Percentiles rank a stretch among this genome's conserved stretches.
Evolutionary conservation across 2,797 vertebrate species (phyloP).

Genomic region (Xenentodon cancila): DNA sequence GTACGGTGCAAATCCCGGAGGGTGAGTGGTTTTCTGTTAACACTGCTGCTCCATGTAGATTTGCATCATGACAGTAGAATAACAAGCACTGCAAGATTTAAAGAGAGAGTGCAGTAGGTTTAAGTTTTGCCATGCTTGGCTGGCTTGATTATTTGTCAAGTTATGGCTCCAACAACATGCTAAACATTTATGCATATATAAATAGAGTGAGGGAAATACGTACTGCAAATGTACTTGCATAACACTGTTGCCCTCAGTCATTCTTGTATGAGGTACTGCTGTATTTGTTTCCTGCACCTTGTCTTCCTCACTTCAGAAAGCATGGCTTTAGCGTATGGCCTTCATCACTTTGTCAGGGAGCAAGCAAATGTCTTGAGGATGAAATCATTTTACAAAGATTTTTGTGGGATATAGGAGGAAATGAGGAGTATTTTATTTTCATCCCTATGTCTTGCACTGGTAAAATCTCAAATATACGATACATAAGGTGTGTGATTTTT

Average conservation of each 20-base stretch:
- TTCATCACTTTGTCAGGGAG: slow-evolving; percentile 35
- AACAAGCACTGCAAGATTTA: slow-evolving; percentile 62
- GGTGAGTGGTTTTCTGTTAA: slow-evolving; percentile 50
- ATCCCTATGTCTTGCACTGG: no score
- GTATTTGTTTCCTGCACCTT: slow-evolving; percentile 26
- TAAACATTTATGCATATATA: slow-evolving; percentile 25
- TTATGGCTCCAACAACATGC: slow-evolving; percentile 24
- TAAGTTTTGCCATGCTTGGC: slow-evolving; percentile 13
- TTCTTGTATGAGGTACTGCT: slow-evolving; percentile 22
- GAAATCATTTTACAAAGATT: slow-evolving; percentile 17
- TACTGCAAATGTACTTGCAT: slow-evolving; percentile 6
- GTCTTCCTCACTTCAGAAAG: slow-evolving; percentile 11
- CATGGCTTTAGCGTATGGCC: slow-evolving; percentile 28
- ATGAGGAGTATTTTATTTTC: neutral
- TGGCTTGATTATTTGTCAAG: slow-evolving; percentile 13
- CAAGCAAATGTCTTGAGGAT: slow-evolving; percentile 17
- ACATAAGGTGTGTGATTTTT: neutral
- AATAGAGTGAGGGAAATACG: neutral
- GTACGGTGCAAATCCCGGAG: slow-evolving; percentile 45
- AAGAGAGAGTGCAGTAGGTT: slow-evolving; percentile 34
- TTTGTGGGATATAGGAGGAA: neutral
- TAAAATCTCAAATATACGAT: neutral
- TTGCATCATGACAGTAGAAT: slow-evolving; percentile 56
- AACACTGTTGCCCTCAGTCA: neutral
- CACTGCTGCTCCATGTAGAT: slow-evolving; percentile 40